Percentiles rank a stretch among this genome's conserved stretches.
Evolutionary conservation across 1,140 invertebrate species (phyloP).

Genomic region (Stegodyphus mimosarum): DNA sequence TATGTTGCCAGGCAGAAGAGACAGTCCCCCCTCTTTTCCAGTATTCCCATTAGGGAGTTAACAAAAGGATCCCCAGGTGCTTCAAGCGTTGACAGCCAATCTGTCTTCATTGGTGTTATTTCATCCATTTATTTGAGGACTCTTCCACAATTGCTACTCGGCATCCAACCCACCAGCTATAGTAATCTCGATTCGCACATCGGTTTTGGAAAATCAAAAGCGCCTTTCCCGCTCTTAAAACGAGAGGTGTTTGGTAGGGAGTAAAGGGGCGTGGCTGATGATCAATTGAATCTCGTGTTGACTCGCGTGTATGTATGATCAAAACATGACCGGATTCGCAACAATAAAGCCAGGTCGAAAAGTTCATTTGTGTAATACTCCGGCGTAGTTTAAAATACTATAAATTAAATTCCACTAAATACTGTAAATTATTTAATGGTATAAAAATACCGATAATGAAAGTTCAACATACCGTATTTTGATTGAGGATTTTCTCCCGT

Average conservation of each 20-base stretch:
- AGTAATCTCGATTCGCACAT: not conserved
- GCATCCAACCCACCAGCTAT: not conserved
- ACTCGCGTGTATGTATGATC: too few species aligned
- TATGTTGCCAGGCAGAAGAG: not conserved
- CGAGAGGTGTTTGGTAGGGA: not conserved
- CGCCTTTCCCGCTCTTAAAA: not conserved
- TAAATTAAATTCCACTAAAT: too few species aligned
- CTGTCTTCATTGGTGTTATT: constrained; percentile 58
- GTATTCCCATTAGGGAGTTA: constrained; percentile 30
- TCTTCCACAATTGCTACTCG: constrained; percentile 33
- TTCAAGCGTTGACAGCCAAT: constrained; percentile 46
- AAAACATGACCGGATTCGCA: too few species aligned
- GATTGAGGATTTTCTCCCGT: too few species aligned
- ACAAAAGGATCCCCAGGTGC: constrained; percentile 53
- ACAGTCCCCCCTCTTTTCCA: not conserved
- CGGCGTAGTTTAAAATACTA: too few species aligned
- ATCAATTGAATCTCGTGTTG: too few species aligned
- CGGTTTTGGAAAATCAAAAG: not conserved
- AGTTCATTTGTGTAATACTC: too few species aligned
- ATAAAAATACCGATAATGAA: too few species aligned
- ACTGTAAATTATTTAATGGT: too few species aligned
- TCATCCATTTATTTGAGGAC: constrained; percentile 42
- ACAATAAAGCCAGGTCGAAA: too few species aligned
- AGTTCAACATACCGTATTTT: too few species aligned
- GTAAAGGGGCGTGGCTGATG: too few species aligned